phyloP scores from a whole-genome alignment of 2,888 invertebrate genomes.

The Tolmerus cingulatus region DNA sequence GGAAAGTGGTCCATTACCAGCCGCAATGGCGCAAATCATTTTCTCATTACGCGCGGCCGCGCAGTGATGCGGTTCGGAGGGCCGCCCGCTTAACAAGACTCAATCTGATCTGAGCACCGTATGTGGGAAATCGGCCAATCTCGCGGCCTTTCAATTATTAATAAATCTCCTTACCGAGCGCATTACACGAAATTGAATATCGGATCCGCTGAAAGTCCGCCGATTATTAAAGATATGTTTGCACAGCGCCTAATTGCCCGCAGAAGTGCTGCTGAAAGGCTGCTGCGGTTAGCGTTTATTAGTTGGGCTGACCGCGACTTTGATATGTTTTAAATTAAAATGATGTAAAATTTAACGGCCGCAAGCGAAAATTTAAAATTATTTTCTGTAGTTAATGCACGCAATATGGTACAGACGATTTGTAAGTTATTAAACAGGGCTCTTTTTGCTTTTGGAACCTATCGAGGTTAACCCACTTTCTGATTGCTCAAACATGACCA shows the following conservation, averaged over 20 bases:
- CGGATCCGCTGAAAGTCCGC: background rate
- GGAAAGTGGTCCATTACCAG: slow-evolving; percentile 20
- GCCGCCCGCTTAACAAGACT: background rate
- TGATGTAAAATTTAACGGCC: background rate
- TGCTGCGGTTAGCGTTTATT: background rate
- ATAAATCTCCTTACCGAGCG: slow-evolving; percentile 13
- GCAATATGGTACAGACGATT: background rate
- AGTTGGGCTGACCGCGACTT: background rate
- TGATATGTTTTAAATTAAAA: background rate
- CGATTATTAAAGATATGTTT: background rate
- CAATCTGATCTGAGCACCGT: slow-evolving; percentile 16
- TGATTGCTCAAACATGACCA: background rate
- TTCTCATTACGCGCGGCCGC: slow-evolving; percentile 19
- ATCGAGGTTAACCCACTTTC: background rate
- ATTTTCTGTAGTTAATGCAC: background rate
- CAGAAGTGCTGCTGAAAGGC: background rate
- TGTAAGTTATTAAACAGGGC: background rate
- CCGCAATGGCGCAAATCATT: slow-evolving; percentile 37
- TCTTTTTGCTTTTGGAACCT: background rate
- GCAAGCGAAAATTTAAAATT: background rate
- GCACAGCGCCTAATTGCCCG: background rate
- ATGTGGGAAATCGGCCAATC: slow-evolving; percentile 30
- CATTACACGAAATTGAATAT: background rate
- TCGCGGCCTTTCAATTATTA: slow-evolving; percentile 36
- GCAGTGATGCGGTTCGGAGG: background rate